Conservation (phyloP, 2,888 invertebrate species). For the Cheilosia urbana region DNA sequence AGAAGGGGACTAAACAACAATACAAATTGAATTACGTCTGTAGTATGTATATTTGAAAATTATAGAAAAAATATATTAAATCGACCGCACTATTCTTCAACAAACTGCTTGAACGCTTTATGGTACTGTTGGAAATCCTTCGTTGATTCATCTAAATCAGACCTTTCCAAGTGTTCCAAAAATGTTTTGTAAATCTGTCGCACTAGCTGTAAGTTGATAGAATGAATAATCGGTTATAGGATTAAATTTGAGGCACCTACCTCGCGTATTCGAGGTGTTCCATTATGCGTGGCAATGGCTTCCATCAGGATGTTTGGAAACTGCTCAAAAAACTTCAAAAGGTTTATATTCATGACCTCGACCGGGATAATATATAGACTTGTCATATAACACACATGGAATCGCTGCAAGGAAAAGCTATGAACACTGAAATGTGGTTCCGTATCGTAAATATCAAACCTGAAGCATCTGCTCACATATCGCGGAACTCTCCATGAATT, state of each 20-base stretch:
- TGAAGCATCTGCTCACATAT: constrained; percentile 77
- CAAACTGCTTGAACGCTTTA: constrained; percentile 62
- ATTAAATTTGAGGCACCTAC: constrained; percentile 65
- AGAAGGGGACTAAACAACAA: background rate
- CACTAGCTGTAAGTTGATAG: constrained; percentile 28
- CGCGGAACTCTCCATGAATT: constrained; percentile 77
- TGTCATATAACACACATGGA: constrained; percentile 80
- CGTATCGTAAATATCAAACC: constrained; percentile 52
- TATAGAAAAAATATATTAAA: constrained; percentile 24
- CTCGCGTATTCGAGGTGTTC: constrained; percentile 69
- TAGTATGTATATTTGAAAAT: constrained; percentile 31
- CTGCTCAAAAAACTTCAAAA: constrained; percentile 79
- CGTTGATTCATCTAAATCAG: constrained; percentile 43
- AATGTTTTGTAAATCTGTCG: constrained; percentile 58
- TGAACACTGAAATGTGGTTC: background rate
- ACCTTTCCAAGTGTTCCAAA: constrained; percentile 60
- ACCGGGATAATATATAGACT: constrained; percentile 79
- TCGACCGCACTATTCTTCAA: constrained; percentile 32
- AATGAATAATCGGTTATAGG: background rate
- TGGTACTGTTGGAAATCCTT: constrained; percentile 57
- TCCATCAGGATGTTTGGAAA: constrained; percentile 80
- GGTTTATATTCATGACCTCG: constrained; percentile 78
- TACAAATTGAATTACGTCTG: background rate
- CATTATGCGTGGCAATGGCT: constrained; percentile 77
- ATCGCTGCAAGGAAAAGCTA: constrained; percentile 54